Evolutionary conservation across 2,113 vertebrate species (phyloP), one percentile per base, ranked within the genome.

Genomic region (Dolichallabes microphthalmus): DNA sequence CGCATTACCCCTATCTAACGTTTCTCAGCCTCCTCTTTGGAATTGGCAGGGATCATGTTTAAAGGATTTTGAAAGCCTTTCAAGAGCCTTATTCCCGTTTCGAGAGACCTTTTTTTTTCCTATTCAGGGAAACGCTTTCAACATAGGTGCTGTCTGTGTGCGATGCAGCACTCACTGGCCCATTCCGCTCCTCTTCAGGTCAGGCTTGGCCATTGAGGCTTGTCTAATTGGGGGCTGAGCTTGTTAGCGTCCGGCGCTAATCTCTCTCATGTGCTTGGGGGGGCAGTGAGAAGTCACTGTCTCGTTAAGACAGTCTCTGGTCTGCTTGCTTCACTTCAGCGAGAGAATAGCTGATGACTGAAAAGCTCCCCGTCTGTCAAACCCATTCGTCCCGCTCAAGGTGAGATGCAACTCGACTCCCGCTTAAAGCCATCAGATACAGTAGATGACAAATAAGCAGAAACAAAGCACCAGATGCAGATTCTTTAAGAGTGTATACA

Each of bases 181-280:
- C 60, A 69, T 50, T 85, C 27, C 27, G 77, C 84, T 83, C 39
- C 78, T 74, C 85, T 27, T 35, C 77, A 66, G 87, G 91, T 52
- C 30, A 81, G 87, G 86, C 89, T 88, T 61, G 87, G 89, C 89
- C 89, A 91, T 85, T 87, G 90, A 93, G 88, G 91, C 91, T 92
- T 93, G 91, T 92, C 93, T 93, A 95, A 95, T 93, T 93, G 92
- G 93, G 90, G 91, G 92, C 89, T 90, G 91, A 93, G 93, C 92
- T 94, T 94, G 93, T 94, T 94, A 94, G 91, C n/a, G 66, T 88
- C 90, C 90, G 90, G 91, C 85, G 85, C 91, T 95, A 95, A 95
- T 94, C 94, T 93, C 89, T 93, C 91, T 95, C 94, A 94, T 94
- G 93, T 93, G 93, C 91, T 93, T 88, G 90, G 80, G 76, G 83